These are phyloP conservation scores for Manis crassicaudata DNA, from an alignment of 2,797 vertebrate genomes.

Conservation along the genomic window DNA sequence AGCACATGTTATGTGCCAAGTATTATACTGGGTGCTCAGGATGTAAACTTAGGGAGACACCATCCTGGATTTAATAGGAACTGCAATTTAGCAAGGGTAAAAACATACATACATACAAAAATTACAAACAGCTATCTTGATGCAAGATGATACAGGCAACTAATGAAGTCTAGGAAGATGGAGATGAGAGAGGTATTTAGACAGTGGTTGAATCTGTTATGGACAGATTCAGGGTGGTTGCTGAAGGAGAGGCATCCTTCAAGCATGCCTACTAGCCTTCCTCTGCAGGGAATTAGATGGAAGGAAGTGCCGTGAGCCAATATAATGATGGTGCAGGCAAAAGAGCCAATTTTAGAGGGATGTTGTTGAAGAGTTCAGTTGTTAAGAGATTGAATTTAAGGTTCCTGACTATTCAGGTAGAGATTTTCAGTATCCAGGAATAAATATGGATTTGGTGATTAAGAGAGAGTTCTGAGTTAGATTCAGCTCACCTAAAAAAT, in stretches of 20 bases:
- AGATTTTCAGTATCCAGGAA: not conserved
- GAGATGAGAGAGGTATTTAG: not conserved
- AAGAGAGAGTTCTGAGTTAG: not conserved
- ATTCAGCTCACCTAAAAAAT: not conserved
- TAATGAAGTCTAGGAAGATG: not conserved
- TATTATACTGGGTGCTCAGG: not conserved
- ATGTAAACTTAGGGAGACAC: not conserved
- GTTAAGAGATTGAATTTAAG: slow-evolving; percentile 24
- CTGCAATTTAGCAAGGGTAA: not conserved
- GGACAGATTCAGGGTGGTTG: not conserved
- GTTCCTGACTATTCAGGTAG: not conserved
- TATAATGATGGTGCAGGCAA: no score
- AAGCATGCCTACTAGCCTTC: not conserved
- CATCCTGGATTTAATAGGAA: not conserved
- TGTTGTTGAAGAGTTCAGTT: not conserved
- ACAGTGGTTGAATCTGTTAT: not conserved
- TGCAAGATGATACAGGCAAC: not conserved
- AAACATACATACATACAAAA: not conserved
- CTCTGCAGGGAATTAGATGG: accelerated
- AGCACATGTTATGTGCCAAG: not conserved
- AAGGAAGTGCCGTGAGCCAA: accelerated
- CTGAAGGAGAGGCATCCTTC: not conserved
- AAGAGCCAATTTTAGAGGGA: not conserved
- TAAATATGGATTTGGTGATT: not conserved
- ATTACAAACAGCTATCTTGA: not conserved